Percentiles rank a stretch among this genome's conserved stretches.
These are phyloP conservation scores for Nephrotoma guestfalica DNA, from an alignment of 2,888 invertebrate genomes.

Conservation along the genomic window DNA sequence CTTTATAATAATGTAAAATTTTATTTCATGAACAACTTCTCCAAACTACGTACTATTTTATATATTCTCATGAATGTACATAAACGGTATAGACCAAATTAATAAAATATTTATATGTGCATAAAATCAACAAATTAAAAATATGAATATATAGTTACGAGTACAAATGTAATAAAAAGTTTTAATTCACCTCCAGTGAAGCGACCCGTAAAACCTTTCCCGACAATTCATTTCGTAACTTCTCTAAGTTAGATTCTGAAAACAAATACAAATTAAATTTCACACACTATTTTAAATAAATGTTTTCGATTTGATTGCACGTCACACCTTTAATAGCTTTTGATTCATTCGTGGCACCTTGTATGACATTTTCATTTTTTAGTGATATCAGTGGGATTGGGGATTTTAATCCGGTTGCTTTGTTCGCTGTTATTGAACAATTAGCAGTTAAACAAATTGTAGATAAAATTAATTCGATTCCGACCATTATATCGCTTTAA, in stretches of 20 bases:
- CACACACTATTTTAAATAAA: not conserved
- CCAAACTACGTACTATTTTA: too few species aligned
- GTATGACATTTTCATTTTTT: not conserved
- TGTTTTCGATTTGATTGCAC: not conserved
- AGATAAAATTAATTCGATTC: constrained; percentile 11
- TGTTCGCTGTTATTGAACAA: not conserved
- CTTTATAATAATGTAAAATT: not conserved
- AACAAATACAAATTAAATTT: not conserved
- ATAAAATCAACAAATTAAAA: too few species aligned
- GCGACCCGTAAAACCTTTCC: constrained; percentile 6
- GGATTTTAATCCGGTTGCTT: not conserved
- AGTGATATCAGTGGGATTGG: not conserved
- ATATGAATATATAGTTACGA: not conserved
- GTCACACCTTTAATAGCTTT: not conserved
- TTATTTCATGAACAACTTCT: not conserved
- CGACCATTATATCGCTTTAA: constrained; percentile 7
- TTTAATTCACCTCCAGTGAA: constrained; percentile 5
- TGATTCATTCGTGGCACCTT: not conserved
- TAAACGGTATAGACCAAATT: too few species aligned
- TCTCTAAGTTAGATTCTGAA: not conserved
- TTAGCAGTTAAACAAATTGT: constrained; percentile 12
- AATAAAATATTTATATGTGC: too few species aligned
- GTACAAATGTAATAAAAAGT: not conserved
- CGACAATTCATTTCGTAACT: constrained; percentile 4
- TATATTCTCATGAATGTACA: too few species aligned